Conservation (phyloP, 2,113 vertebrate genomes). For the Callipepla californica region DNA sequence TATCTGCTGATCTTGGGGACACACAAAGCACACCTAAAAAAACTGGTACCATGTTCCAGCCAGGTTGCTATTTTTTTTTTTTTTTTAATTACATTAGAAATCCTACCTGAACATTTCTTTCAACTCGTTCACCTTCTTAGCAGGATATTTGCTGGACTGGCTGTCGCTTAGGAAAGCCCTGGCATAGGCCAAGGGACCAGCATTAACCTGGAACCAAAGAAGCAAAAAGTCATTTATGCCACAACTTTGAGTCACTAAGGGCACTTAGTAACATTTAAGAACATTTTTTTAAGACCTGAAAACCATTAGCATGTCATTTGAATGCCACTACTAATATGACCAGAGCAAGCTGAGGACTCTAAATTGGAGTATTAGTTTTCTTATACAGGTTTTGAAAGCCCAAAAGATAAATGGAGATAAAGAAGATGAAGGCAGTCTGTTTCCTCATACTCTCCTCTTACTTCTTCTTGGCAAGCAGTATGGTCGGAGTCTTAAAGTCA, state of each 20-base stretch:
- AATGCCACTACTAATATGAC: background rate
- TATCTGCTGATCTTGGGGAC: background rate
- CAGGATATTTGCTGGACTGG: conserved; percentile 84
- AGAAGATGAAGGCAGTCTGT: background rate
- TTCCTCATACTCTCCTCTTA: background rate
- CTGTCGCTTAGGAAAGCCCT: conserved; percentile 92
- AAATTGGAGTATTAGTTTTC: background rate
- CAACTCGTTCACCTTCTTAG: conserved; percentile 93
- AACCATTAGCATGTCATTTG: background rate
- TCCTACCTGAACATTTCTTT: conserved; percentile 96
- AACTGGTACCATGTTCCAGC: background rate
- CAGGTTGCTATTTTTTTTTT: background rate
- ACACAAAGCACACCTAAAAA: background rate
- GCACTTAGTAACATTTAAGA: no score
- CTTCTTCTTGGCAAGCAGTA: background rate
- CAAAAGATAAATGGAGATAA: background rate
- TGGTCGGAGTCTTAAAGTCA: background rate
- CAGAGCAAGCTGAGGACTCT: background rate
- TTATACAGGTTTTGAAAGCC: background rate
- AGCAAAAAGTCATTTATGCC: background rate
- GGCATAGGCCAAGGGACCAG: conserved; percentile 97
- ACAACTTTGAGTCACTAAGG: background rate
- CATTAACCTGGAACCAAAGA: conserved; percentile 88
- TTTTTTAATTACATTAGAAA: background rate
- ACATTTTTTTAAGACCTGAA: background rate